Conservation (phyloP, 2,888 invertebrate genomes). For the Crocallis elinguaria region DNA sequence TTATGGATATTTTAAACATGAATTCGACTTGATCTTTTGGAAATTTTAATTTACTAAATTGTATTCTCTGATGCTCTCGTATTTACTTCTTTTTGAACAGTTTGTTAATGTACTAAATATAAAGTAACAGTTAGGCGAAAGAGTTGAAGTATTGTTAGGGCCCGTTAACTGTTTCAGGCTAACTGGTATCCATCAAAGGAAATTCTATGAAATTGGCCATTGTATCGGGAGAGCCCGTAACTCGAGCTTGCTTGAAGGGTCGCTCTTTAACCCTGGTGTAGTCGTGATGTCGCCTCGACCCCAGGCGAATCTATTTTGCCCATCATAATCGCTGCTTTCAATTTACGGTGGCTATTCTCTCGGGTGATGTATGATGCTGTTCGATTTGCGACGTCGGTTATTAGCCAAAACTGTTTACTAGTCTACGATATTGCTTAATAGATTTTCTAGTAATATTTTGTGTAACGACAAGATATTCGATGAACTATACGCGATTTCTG, state of each 20-base stretch:
- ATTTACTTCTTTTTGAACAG: constrained; percentile 2
- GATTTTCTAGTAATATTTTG: not conserved
- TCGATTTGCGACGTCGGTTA: constrained; percentile 22
- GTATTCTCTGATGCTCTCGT: constrained; percentile 19
- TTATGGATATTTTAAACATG: constrained; percentile 33
- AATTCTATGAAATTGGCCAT: constrained; percentile 80
- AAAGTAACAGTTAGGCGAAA: constrained; percentile 29
- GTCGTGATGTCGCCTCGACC: constrained; percentile 81
- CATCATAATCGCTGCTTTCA: constrained; percentile 82
- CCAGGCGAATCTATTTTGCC: constrained; percentile 75
- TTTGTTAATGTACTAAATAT: constrained; percentile 19
- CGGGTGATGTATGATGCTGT: constrained; percentile 61
- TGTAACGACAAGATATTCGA: too few relatives aligned
- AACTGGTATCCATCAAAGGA: constrained; percentile 70
- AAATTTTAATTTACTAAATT: constrained; percentile 27
- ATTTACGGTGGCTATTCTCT: constrained; percentile 77
- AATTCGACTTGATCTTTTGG: constrained; percentile 27
- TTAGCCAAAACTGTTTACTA: not conserved
- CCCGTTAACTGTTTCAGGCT: constrained; percentile 62
- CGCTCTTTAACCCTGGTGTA: constrained; percentile 76
- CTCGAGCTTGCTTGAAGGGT: constrained; percentile 68
- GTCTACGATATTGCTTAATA: not conserved
- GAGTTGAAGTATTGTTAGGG: constrained; percentile 50
- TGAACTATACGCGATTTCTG: too few relatives aligned
- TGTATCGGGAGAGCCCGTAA: constrained; percentile 76